Conservation (phyloP, 2,888 invertebrate species). For the Terebella lapidaria region DNA sequence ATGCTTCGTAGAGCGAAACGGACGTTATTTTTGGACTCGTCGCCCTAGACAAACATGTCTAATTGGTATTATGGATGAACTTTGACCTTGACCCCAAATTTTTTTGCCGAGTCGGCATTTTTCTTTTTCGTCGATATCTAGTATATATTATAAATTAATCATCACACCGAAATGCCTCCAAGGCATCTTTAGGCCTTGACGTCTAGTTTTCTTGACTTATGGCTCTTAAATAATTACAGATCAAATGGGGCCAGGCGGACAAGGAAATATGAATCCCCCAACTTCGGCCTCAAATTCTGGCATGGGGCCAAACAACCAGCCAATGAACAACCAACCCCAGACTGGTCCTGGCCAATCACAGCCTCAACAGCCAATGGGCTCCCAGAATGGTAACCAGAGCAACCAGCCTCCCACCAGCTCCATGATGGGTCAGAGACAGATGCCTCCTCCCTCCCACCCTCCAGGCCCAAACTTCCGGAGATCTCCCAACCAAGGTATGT, state of each 20-base stretch:
- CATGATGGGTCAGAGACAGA: background rate
- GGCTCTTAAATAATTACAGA: background rate
- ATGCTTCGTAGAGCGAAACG: too few relatives aligned
- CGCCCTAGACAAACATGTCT: too few relatives aligned
- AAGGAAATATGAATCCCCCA: background rate
- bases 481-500: background rate
- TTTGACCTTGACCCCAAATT: too few relatives aligned
- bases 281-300: background rate
- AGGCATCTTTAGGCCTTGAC: too few relatives aligned
- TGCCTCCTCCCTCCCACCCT: background rate
- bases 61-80: too few relatives aligned
- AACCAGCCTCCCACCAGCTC: background rate
- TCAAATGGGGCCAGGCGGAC: background rate
- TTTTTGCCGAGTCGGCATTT: too few relatives aligned
- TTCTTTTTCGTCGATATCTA: too few relatives aligned
- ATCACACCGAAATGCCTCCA: too few relatives aligned
- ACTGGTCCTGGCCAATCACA: too few relatives aligned
- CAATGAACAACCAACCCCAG: background rate
- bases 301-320: background rate
- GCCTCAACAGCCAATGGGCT: conserved; percentile 1
- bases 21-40: too few relatives aligned
- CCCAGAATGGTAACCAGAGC: background rate
- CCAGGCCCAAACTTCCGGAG: background rate
- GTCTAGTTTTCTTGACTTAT: too few relatives aligned
- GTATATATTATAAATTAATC: too few relatives aligned